Evolutionary conservation across 2,888 invertebrate genomes (phyloP).

Genomic region (Hirtodrosophila trivittata): DNA sequence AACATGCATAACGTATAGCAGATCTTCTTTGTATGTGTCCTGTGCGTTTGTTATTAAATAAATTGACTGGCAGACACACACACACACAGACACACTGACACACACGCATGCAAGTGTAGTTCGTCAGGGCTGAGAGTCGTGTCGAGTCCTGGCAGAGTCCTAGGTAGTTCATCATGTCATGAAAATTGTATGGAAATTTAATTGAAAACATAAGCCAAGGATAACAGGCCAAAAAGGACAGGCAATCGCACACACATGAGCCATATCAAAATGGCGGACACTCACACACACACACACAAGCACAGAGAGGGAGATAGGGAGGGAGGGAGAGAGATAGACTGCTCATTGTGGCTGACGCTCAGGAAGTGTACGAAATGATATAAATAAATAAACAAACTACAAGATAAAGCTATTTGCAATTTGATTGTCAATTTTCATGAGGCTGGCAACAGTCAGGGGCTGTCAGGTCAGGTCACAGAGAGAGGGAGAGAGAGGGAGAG

Average conservation of each 20-base stretch:
- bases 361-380: constrained; percentile 78
- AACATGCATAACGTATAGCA: constrained; percentile 21
- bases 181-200: constrained; percentile 82
- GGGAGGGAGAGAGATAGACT: constrained; percentile 24
- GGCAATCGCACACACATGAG: constrained; percentile 48
- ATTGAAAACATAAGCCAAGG: constrained; percentile 82
- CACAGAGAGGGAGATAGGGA: background rate
- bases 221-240: constrained; percentile 77
- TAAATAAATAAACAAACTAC: constrained; percentile 81
- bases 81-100: constrained; percentile 17
- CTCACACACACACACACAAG: constrained; percentile 35
- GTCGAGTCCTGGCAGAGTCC: constrained; percentile 53
- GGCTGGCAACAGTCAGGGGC: constrained; percentile 38
- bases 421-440: constrained; percentile 81
- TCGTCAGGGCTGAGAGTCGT: constrained; percentile 54
- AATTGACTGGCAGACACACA: constrained; percentile 66
- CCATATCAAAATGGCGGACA: constrained; percentile 53
- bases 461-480: constrained; percentile 64
- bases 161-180: constrained; percentile 82
- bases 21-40: constrained; percentile 22
- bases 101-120: background rate
- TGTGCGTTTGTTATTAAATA: constrained; percentile 75
- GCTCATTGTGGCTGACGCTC: constrained; percentile 58
- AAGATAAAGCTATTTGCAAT: constrained; percentile 81
- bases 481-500: constrained; percentile 46